These are phyloP conservation scores for cattle (Bos taurus) DNA, from an alignment of 2,113 vertebrate genomes.

Conservation along the genomic window DNA sequence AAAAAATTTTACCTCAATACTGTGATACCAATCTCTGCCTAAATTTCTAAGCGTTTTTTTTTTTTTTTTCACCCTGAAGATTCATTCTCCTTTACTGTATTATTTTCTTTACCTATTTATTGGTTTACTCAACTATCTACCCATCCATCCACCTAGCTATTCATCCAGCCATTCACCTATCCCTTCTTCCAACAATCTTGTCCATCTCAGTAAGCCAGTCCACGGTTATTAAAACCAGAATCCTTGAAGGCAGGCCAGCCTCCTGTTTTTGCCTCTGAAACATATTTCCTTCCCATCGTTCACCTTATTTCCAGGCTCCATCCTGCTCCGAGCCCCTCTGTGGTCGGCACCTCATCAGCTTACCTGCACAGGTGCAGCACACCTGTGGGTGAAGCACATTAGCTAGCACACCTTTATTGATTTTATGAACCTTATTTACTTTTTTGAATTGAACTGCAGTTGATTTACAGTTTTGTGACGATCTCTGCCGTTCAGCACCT, in stretches of 20 bases:
- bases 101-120: not conserved
- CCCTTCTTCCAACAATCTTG: not conserved
- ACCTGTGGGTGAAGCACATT: not conserved
- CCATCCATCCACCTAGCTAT: not conserved
- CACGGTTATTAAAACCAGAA: not conserved
- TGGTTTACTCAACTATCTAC: not conserved
- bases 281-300: accelerated
- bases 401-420: not conserved
- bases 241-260: not conserved
- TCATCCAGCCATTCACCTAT: not conserved
- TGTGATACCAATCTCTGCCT: not conserved
- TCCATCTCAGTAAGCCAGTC: not conserved
- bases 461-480: not conserved
- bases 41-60: not conserved
- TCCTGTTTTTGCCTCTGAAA: not conserved
- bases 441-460: not conserved
- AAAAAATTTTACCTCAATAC: not conserved
- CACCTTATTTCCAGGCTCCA: not conserved
- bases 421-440: not conserved
- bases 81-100: not conserved
- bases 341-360: not conserved
- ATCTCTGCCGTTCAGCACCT: not conserved
- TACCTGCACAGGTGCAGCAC: not conserved
- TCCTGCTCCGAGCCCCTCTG: too few relatives aligned
- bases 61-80: not conserved